Evolutionary conservation across 1,140 invertebrate genomes (phyloP).

Genomic region (Berghia stephanieae): DNA sequence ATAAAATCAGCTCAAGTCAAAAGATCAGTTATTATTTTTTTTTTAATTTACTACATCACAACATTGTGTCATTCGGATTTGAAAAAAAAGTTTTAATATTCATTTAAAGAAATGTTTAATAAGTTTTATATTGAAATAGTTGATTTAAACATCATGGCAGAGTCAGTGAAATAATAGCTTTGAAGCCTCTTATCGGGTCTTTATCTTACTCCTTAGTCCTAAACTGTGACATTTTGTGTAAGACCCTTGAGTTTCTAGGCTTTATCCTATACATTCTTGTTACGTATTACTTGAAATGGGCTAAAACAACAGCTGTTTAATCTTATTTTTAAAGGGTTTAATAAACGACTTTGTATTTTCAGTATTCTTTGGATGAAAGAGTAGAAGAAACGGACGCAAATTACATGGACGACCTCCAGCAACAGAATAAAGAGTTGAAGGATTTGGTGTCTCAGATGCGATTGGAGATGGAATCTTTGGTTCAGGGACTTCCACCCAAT

Average conservation of each 20-base stretch:
- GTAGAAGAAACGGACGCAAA: constrained; percentile 33
- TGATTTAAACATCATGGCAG: too few species aligned
- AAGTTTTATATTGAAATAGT: too few species aligned
- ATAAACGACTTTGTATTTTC: not conserved
- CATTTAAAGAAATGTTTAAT: too few species aligned
- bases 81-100: too few species aligned
- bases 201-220: too few species aligned
- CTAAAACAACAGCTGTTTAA: not conserved
- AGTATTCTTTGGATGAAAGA: constrained; percentile 27
- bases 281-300: not conserved
- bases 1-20: too few species aligned
- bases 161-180: too few species aligned
- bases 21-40: too few species aligned
- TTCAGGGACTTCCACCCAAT: constrained; percentile 40
- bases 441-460: constrained; percentile 62
- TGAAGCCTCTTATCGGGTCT: too few species aligned
- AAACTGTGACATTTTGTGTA: too few species aligned
- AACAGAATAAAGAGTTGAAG: constrained; percentile 58
- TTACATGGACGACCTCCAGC: constrained; percentile 44
- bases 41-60: too few species aligned
- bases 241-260: not conserved
- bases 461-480: constrained; percentile 62
- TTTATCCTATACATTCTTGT: not conserved
- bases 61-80: too few species aligned
- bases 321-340: not conserved